Evolutionary conservation across 1,140 invertebrate species (phyloP), one percentile per base, ranked within the genome.

Genomic region (Drosophila varians): DNA sequence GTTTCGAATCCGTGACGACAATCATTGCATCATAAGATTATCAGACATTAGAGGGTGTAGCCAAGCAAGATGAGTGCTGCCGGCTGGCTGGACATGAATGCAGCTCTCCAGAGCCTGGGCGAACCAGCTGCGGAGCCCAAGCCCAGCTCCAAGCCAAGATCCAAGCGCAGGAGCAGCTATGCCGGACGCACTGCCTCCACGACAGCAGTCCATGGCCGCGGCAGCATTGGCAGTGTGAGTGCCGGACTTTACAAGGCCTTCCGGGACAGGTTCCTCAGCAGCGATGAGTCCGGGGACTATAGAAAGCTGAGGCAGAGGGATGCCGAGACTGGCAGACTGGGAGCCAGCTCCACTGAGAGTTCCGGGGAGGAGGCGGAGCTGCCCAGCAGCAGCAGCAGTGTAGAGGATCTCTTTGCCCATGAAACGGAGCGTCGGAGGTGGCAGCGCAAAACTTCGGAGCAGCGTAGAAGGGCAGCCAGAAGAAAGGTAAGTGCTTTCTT

Each of bases 21-120:
- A 52, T 58, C 64, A 83, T 84, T 84, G 66, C 72, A 86, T 86
- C 83, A 86, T 61, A 42, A 76, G 42, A 62, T 58, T 51, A 61
- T 34, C 55, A 36, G 25, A 26, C 34, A 80, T 70, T 60, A 77
- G 36, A 42, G 62, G 36, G 46, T 61, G 52, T 77, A 52, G 42
- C 54, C 46, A 65, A 74, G 58, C 58, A 74, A 46, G 36, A 89
- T 79, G 73, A 89, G 83, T 71, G 77, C 49, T 47, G 74, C 61
- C 47, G 76, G 57, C 64, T 76, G 64, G 62, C 51, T 89, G 51
- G 82, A 90, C 70, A 69, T 86, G 65, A 62, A 71, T 40, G 55
- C 55, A 47, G 60, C 60, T n/a, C 60, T 64, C 4, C 40, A 64
- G 28, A 64, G 57, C 12, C 40, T 64, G 46, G 61, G 48, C 43